Evolutionary conservation across 2,797 vertebrate genomes (phyloP), one percentile per base, ranked within the genome.

Genomic region (Pipistrellus pygmaeus): DNA sequence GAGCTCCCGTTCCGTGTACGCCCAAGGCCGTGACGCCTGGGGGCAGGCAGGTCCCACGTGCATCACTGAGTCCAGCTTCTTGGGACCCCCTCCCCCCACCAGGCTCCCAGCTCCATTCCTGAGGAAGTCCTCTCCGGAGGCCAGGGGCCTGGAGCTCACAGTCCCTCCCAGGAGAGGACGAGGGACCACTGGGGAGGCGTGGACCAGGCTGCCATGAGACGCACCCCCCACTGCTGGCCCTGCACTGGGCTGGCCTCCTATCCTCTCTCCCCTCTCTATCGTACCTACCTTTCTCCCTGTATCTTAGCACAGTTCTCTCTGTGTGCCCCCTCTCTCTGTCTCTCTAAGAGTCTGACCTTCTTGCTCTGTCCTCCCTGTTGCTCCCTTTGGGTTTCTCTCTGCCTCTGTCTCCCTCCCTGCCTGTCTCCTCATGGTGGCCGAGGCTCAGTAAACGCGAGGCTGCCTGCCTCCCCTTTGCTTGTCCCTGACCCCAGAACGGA

Each of bases 141-240:
- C 44, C 44, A 55, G 38, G 82, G 68, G 73, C 71, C 68, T 21
- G 81, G 94, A 96, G 68, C 12, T 87, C 76, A 72, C 91, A 90
- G 35, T 95, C 93, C 96, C 96, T 97, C 97, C 94, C 10, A 76
- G 69, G 68, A 97, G 96, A 93, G 64, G 30, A 88, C 90, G 76
- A 66, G 41, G 75, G 55, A 3, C 62, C 48, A 76, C 68, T 44
- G 6, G 77, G 82, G 96, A 96, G 96, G 66, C 88, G 44, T 38
- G 73, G 85, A 66, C 76, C 88, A 81, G 91, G 92, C 94, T 94
- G 93, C 73, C 90, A 94, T 76, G 73, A 27, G 90, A 77, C 25
- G 9, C 30, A 25, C 17, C 35, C 38, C 25, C n/a, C 15, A n/a
- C 18, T 32, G 75, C 84, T 27, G 0, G 66, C 32, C 51, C 53